Conservation (phyloP, 1,140 invertebrate species). For the Drosophila busckii region DNA sequence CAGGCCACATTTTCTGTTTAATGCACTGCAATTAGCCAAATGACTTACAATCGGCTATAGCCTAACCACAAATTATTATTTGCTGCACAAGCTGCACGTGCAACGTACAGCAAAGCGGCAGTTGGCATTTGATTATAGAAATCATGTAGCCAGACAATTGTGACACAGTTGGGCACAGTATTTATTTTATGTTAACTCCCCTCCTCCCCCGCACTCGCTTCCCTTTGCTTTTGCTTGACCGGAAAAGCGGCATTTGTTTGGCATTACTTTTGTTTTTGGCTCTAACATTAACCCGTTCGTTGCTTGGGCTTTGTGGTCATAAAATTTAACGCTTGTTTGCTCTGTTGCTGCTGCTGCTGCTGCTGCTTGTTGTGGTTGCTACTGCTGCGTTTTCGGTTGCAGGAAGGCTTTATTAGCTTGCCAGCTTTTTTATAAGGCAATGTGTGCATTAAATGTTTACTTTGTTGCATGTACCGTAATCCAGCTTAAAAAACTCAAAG, state of each 20-base stretch:
- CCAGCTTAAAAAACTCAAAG: conserved; percentile 1
- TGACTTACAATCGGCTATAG: conserved; percentile 45
- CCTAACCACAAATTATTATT: neutral
- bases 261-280: conserved; percentile 11
- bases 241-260: conserved; percentile 51
- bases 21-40: conserved; percentile 45
- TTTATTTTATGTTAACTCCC: conserved; percentile 37
- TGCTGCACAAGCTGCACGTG: conserved; percentile 33
- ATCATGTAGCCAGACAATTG: conserved; percentile 51
- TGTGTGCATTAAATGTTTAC: conserved; percentile 45
- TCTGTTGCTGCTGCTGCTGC: conserved; percentile 12
- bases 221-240: neutral
- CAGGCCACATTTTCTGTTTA: conserved; percentile 24
- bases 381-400: conserved; percentile 30
- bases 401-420: conserved; percentile 56
- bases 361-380: conserved; percentile 9
- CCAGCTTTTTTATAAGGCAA: conserved; percentile 39
- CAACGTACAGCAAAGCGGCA: conserved; percentile 12
- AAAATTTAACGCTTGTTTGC: conserved; percentile 57
- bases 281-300: conserved; percentile 17
- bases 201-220: neutral
- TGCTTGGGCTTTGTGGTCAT: conserved; percentile 62
- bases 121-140: conserved; percentile 47
- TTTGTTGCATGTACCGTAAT: conserved; percentile 36
- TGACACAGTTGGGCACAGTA: conserved; percentile 52